Base-by-base conservation (phyloP, 2,888 invertebrate genomes). In the Papilio protenor region DNA sequence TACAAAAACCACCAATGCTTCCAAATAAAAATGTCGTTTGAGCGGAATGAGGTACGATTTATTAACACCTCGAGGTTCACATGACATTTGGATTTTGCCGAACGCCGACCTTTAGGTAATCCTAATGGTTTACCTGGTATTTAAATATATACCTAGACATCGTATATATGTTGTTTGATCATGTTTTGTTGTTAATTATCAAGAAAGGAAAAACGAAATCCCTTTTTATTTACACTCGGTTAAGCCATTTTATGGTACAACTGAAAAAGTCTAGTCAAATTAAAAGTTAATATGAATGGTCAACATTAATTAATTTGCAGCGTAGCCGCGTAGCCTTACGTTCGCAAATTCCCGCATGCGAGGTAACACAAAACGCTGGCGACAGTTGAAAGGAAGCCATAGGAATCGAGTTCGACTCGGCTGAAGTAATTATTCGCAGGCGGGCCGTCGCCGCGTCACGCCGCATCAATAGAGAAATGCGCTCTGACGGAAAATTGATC, bases 391-490 rank as follows among this genome's bases (percentile, higher is more conserved):
- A 87, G 83, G 92, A 92, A 92, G 90, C 92, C 92, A 86, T 89
- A 90, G 85, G 87, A 33, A 55, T n/a, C 64, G 72, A 72, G 87
- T 88, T 85, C 87, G 89, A 88, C 89, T 91, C 89, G 87, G 90
- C 88, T 87, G 90, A 91, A 91, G 91, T 93, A 92, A 93, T 93
- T 92, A 92, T 92, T 92, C 91, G 91, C 88, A 79, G 81, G 83
- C 81, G 80, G 86, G 84, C 91, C 91, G 93, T 92, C 94, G 87
- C 85, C 91, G 86, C 90, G 93, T 93, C 93, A 88, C 86, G 87
- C 86, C 91, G 90, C 90, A 91, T 94, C 92, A 91, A 87, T 87
- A 85, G 89, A 85, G 85, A 85, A 80, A 84, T 81, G 86, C 93
- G 87, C 85, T 92, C 91, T 91, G 80, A 85, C 87, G 92, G 92